phyloP scores from a whole-genome alignment of 2,113 vertebrate species.

The Vanacampus margaritifer region DNA sequence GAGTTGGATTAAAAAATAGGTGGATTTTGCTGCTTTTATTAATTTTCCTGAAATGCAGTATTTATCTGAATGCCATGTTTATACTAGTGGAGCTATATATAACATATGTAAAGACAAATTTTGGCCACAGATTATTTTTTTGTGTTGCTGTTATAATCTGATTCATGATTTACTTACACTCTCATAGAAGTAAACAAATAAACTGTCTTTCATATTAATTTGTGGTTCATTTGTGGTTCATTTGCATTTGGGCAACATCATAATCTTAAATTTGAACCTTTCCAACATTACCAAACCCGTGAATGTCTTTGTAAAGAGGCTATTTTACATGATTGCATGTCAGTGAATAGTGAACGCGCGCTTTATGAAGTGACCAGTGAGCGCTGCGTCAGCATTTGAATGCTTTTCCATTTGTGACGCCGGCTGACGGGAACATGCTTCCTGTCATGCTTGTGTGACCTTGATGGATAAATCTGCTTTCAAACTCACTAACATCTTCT shows the following conservation, averaged over 20 bases:
- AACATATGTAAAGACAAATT: no score
- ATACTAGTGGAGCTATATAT: no score
- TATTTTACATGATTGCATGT: conserved; percentile 11
- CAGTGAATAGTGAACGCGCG: conserved; percentile 41
- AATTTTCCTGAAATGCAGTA: no score
- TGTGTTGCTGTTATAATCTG: no score
- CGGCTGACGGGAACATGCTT: conserved; percentile 50
- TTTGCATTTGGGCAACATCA: no score
- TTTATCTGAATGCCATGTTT: no score
- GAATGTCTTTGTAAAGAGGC: background rate
- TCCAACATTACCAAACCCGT: background rate
- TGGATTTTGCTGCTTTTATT: no score
- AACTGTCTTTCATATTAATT: no score
- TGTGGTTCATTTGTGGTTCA: background rate
- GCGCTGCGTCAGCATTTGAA: conserved; percentile 24
- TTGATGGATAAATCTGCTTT: conserved; percentile 72
- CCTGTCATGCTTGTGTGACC: conserved; percentile 46
- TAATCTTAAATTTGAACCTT: background rate
- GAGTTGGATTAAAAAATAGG: no score
- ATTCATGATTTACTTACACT: no score
- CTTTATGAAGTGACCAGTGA: conserved; percentile 55
- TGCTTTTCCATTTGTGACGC: conserved; percentile 45
- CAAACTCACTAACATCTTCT: conserved; percentile 71
- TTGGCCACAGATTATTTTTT: no score
- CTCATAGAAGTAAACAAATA: no score